A percentile compares a stretch with the other conserved stretches of the same genome.
Evolutionary conservation across 2,113 vertebrate species (phyloP).

Genomic region (Brachypodius melanocephalos): DNA sequence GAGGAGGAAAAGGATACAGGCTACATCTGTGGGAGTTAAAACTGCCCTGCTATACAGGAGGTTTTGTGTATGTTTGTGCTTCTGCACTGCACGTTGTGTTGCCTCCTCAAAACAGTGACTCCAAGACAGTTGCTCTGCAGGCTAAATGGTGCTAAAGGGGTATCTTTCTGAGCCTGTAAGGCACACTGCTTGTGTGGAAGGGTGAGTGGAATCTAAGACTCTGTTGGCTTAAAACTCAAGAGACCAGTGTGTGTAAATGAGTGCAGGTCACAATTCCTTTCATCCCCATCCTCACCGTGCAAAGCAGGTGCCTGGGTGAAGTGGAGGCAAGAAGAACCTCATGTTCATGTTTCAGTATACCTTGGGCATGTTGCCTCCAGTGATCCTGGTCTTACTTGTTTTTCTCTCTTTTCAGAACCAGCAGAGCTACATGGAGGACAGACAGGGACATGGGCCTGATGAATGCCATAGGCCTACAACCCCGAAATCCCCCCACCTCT

Average conservation of each 20-base stretch:
- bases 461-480: constrained; percentile 97
- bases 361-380: not conserved
- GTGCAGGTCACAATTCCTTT: not conserved
- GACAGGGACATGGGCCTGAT: constrained; percentile 98
- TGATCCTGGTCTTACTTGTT: not conserved
- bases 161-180: not conserved
- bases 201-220: not conserved
- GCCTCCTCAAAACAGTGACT: not conserved
- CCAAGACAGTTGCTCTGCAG: not conserved
- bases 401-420: constrained; percentile 78
- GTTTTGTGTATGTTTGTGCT: not conserved
- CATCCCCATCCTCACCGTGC: not conserved
- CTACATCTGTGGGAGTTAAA: not conserved
- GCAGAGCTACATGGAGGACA: constrained; percentile 89
- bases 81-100: not conserved
- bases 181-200: not conserved
- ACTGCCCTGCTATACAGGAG: not conserved
- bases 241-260: not conserved
- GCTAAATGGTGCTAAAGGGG: not conserved
- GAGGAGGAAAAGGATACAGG: not conserved
- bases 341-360: not conserved
- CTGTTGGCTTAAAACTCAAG: not conserved
- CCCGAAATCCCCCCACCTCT: constrained; percentile 90
- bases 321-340: not conserved
- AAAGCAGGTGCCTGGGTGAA: not conserved